Conservation (phyloP, 1,140 invertebrate genomes). For the Olivierus martensii region DNA sequence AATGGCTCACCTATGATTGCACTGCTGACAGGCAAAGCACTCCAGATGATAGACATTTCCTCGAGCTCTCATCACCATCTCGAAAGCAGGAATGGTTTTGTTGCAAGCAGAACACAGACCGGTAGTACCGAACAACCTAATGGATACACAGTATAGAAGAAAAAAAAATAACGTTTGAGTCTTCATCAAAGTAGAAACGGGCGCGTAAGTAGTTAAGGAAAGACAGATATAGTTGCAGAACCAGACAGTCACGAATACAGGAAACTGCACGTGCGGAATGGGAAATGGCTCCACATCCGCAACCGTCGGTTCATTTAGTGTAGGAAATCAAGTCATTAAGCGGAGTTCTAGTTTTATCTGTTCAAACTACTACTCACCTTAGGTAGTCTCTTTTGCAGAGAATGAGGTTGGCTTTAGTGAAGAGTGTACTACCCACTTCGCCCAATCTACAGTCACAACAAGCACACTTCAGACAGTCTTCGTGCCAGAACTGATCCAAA, state of each 20-base stretch:
- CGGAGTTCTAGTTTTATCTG: too few relatives aligned
- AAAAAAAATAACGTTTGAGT: not conserved
- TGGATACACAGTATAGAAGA: not conserved
- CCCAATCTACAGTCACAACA: conserved; percentile 84
- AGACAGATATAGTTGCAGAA: too few relatives aligned
- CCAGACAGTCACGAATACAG: too few relatives aligned
- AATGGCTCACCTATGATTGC: conserved; percentile 87
- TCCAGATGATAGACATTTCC: conserved; percentile 91
- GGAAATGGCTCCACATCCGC: too few relatives aligned
- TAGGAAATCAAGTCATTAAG: too few relatives aligned
- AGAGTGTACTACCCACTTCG: conserved; percentile 80
- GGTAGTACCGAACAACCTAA: conserved; percentile 74
- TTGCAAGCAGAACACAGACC: conserved; percentile 85
- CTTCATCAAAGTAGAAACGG: too few relatives aligned
- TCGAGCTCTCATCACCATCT: conserved; percentile 93
- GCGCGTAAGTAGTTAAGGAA: too few relatives aligned
- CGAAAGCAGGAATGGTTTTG: conserved; percentile 88
- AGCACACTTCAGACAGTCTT: conserved; percentile 84
- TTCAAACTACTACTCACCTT: conserved; percentile 43
- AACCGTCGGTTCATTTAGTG: too few relatives aligned
- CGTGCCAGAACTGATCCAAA: conserved; percentile 82
- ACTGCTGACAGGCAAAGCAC: conserved; percentile 92
- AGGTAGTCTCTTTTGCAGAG: conserved; percentile 89
- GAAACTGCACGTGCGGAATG: too few relatives aligned
- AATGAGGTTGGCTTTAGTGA: conserved; percentile 82